Evolutionary conservation across 2,888 invertebrate genomes (phyloP), one percentile per base, ranked within the genome.

Genomic region (Ypsolopha scabrella): DNA sequence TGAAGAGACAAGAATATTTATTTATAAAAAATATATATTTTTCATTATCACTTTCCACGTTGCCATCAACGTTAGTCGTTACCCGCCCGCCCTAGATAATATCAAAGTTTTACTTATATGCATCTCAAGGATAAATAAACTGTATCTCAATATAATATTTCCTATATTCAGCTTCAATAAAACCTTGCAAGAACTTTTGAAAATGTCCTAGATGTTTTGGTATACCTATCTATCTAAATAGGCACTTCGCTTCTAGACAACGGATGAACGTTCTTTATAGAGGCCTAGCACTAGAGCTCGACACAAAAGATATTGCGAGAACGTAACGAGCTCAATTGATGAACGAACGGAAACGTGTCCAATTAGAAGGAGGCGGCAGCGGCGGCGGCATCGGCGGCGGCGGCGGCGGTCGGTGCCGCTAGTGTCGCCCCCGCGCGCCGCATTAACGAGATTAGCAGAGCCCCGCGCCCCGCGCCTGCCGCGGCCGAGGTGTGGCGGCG

Each of bases 271-370:
- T 39, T 39, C 35, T 41, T 41, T 41, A 50, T 50, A 44, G 50
- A 43, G 44, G 50, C 44, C 50, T 50, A 50, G 50, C 50, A 37
- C 44, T 37, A 44, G 39, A 48, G 50, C 63, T 65, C 65, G 61
- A 62, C 69, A 76, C 79, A 77, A 76, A 75, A 81, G 80, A 80
- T 75, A 75, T 72, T 68, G 74, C 68, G 68, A 68, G 69, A 67
- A 67, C 75, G 73, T 81, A 85, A 85, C 82, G 80, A 85, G 82
- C 79, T 79, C 83, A 83, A 85, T 83, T 83, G 83, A 82, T 74
- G 83, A 81, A 80, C 66, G 65, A 80, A 81, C 82, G 85, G 83
- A 85, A 85, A 85, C 82, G 81, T 81, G 83, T 80, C 82, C 85
- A 85, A 85, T 85, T 83, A 85, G 81, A 78, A 81, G 80, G 74